A percentile compares a stretch with the other conserved stretches of the same genome.
These are phyloP conservation scores for Naja naja DNA, from an alignment of 2,113 vertebrate species.

Conservation along the genomic window DNA sequence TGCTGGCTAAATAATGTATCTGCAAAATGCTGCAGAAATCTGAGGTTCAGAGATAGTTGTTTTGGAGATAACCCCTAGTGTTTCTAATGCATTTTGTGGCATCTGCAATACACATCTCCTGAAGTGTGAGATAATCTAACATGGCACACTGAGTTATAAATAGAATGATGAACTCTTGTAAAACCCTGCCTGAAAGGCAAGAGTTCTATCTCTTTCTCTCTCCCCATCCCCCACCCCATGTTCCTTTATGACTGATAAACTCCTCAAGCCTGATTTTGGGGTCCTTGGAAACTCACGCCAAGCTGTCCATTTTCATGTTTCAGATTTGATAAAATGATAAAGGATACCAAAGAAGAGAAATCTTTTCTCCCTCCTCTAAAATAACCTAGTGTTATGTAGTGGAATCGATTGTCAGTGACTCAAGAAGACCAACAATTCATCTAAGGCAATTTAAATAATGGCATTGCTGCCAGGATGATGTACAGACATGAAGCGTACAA, in stretches of 20 bases:
- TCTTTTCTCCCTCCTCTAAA: background rate
- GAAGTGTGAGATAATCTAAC: constrained; percentile 52
- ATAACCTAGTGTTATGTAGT: background rate
- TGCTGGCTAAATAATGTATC: constrained; percentile 34
- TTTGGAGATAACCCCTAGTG: constrained; percentile 43
- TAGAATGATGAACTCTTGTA: constrained; percentile 59
- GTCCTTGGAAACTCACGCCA: background rate
- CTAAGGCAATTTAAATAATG: background rate
- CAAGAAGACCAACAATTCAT: background rate
- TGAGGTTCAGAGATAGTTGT: constrained; percentile 28
- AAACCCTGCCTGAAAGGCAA: constrained; percentile 63
- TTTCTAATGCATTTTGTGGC: constrained; percentile 54
- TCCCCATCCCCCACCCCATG: background rate
- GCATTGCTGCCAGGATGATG: background rate
- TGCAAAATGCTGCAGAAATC: background rate
- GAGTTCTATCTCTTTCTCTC: constrained; percentile 15
- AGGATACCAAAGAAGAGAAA: background rate
- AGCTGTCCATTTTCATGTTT: no score
- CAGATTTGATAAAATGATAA: background rate
- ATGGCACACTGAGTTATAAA: constrained; percentile 65
- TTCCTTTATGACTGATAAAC: constrained; percentile 23
- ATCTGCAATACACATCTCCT: constrained; percentile 50
- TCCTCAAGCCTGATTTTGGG: background rate
- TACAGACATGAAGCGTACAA: background rate
- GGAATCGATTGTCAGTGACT: background rate